Percentiles rank a stretch among this genome's conserved stretches.
Evolutionary conservation across 1,140 invertebrate genomes (phyloP).

Genomic region (Drosophila kepulauana): DNA sequence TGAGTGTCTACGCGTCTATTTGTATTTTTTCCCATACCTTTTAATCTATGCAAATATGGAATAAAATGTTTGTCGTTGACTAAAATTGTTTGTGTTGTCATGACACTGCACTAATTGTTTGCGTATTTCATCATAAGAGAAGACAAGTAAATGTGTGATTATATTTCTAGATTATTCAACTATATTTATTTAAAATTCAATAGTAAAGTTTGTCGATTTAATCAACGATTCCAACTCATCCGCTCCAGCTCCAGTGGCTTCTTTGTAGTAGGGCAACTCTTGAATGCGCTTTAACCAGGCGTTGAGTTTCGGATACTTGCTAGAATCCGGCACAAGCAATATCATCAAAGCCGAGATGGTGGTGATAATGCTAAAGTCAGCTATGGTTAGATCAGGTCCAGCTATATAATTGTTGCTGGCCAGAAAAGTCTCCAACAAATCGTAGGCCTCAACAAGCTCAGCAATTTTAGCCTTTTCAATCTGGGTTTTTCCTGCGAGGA

Average conservation of each 20-base stretch:
- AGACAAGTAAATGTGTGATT: not conserved
- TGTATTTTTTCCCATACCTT: too few species aligned
- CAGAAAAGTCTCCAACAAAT: slow-evolving; percentile 86
- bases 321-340: slow-evolving; percentile 66
- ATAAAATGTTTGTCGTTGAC: not conserved
- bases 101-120: not conserved
- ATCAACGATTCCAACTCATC: slow-evolving; percentile 61
- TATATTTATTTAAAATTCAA: slow-evolving; percentile 26
- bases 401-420: slow-evolving; percentile 85
- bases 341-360: slow-evolving; percentile 73
- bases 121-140: not conserved
- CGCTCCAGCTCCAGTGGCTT: slow-evolving; percentile 74
- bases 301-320: slow-evolving; percentile 69
- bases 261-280: slow-evolving; percentile 79
- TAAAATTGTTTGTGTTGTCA: not conserved
- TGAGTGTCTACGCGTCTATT: too few species aligned
- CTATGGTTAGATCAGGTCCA: slow-evolving; percentile 87
- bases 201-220: slow-evolving; percentile 60
- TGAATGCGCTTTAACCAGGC: slow-evolving; percentile 75
- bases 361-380: slow-evolving; percentile 86
- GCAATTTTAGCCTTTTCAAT: slow-evolving; percentile 56
- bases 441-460: slow-evolving; percentile 85
- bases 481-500: slow-evolving; percentile 7
- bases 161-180: not conserved
- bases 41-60: too few species aligned